A percentile compares a stretch with the other conserved stretches of the same genome.
These are phyloP conservation scores for Melanotaenia parkinsoni DNA, from an alignment of 2,797 vertebrate species.

Conservation along the genomic window DNA sequence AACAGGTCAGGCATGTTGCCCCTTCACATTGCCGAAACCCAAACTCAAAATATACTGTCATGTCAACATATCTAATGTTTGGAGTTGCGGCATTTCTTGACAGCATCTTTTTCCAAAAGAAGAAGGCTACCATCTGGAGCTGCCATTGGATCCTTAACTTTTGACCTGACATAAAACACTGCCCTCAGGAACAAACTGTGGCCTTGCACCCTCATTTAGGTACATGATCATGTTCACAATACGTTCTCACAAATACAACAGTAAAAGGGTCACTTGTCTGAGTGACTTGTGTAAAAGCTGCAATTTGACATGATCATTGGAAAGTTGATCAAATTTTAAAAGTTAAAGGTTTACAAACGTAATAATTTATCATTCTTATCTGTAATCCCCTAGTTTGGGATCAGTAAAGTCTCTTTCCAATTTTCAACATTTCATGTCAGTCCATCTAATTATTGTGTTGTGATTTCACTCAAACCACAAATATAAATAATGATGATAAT, in stretches of 20 bases:
- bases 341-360: too few species aligned
- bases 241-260: slow-evolving; percentile 25
- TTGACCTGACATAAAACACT: slow-evolving; percentile 62
- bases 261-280: slow-evolving; percentile 38
- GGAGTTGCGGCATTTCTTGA: slow-evolving; percentile 21
- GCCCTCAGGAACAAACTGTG: slow-evolving; percentile 42
- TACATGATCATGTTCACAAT: slow-evolving; percentile 30
- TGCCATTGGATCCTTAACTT: slow-evolving; percentile 38
- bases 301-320: too few species aligned
- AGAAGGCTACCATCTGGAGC: slow-evolving; percentile 60
- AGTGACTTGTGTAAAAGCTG: slow-evolving; percentile 50
- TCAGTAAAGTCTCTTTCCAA: too few species aligned
- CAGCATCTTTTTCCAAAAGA: slow-evolving; percentile 60
- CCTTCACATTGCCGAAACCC: slow-evolving; percentile 14
- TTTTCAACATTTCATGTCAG: too few species aligned
- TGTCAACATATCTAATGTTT: slow-evolving; percentile 41
- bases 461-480: too few species aligned
- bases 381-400: too few species aligned
- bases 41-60: slow-evolving; percentile 46
- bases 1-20: slow-evolving; percentile 20
- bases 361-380: too few species aligned
- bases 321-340: too few species aligned
- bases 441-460: too few species aligned
- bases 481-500: too few species aligned
- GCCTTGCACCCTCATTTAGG: slow-evolving; percentile 31